Percentiles rank a stretch among this genome's conserved stretches.
Conservation (phyloP, 2,888 invertebrate genomes). For the Leptopterna dolabrata region DNA sequence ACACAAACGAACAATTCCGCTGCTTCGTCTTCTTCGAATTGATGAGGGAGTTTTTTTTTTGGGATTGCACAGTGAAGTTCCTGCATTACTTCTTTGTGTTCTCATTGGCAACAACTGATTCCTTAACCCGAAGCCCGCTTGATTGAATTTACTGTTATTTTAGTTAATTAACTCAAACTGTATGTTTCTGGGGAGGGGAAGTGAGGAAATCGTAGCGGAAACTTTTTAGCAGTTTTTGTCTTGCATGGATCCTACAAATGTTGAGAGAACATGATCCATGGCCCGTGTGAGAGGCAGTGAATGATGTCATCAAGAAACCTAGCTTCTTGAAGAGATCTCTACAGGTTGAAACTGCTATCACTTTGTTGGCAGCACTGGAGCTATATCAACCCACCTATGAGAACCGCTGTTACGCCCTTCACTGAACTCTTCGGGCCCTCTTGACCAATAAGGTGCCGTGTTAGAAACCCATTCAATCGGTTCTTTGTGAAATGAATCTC, state of each 20-base stretch:
- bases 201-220: too few species aligned
- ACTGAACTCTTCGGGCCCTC: not conserved
- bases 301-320: not conserved
- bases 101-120: not conserved
- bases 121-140: too few species aligned
- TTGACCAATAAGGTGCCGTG: slow-evolving; percentile 57
- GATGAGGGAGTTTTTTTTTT: not conserved
- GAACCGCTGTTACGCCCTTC: not conserved
- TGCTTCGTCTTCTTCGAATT: not conserved
- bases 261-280: too few species aligned
- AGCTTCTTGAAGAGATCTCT: not conserved
- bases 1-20: not conserved
- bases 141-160: too few species aligned
- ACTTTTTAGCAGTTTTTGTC: too few species aligned
- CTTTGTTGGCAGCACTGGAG: not conserved
- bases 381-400: not conserved
- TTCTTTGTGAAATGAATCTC: slow-evolving; percentile 61
- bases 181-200: too few species aligned
- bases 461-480: slow-evolving; percentile 61
- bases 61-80: not conserved
- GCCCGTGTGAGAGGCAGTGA: not conserved
- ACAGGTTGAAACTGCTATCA: not conserved
- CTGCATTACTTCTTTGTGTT: not conserved
- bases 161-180: too few species aligned
- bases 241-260: too few species aligned